Base-by-base conservation (phyloP, 2,797 vertebrate genomes). In the Sebastes matsubarae region DNA sequence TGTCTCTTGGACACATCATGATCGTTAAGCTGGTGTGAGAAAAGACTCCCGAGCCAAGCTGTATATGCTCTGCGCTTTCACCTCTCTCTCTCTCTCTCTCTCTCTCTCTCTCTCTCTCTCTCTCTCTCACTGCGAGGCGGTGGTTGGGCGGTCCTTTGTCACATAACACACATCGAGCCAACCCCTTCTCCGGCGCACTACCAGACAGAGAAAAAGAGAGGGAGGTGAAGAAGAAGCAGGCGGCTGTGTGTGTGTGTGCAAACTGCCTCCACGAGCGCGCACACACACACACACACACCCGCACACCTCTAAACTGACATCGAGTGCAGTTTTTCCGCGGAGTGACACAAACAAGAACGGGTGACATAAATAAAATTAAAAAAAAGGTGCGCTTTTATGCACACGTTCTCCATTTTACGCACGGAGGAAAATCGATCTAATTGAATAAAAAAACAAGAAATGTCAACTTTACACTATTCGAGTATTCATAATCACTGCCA, bases 71-170 rank as follows among this genome's bases (percentile, higher is more conserved):
- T 65, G 50, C 70, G 29, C 60, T 46, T 71, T 72, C 69, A 13
- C 22, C 87, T 67, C 75, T 24, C 76, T 46, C 82, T 9, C 82
- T 67, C 77, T 34, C 78, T 65, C 85, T 64, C 74, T 57, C 81
- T 69, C 84, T 80, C 75, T 72, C 87, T 66, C 74, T 24, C 72
- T 34, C 81, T 59, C 69, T 14, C 82, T 67, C 79, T 34, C 78
- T 65, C 85, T 66, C 73, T 54, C 81, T 68, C 84, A 77, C 72
- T 73, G 20, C 8, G 89, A 92, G 94, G 89, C 90, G 91, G 91
- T 42, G 93, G 88, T 88, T 90, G 92, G 95, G 93, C 94, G 94
- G 92, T 93, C 89, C 91, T 93, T 95, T 93, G 92, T 94, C 93
- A 91, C 88, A 89, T 75, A 89, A 90, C 91, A 87, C 93, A 84